Base-by-base conservation (phyloP, 2,113 vertebrate species). In the Chauna torquata region DNA sequence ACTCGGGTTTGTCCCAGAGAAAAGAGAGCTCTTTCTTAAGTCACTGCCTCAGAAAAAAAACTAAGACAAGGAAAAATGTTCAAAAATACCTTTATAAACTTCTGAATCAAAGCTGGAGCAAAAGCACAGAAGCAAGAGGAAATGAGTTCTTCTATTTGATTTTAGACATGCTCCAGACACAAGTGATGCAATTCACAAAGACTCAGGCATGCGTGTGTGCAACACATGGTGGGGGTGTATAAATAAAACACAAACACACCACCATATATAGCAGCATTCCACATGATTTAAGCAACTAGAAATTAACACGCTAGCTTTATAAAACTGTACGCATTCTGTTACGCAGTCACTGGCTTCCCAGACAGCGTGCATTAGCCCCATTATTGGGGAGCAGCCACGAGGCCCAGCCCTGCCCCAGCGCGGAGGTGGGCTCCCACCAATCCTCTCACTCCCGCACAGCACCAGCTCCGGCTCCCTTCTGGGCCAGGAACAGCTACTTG, bases 351-450 rank as follows among this genome's bases (percentile, higher is more conserved):
- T 28, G n/a, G 57, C 47, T 71, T 12, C 28, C 40, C 32, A 44
- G 11, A 25, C 1, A 0, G 45, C 0, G 1, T 2, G 19, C 44
- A 13, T 16, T 15, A 74, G 32, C 47, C 64, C 64, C 24, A 30
- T n/a, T 40, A 32, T 40, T 50, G 65, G 59, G 42, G 55, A 62
- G 54, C 27, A 55, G 36, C 7, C 12, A 6, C 38, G 28, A 19
- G n/a, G 44, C 32, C 50, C 70, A 64, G 42, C 32, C 32, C 55
- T 27, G 0, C 42, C 27, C 50, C 38, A 8, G 23, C 1, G 1
- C 1, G 1, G 24, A 19, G 64, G n/a, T 1, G 0, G 42, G 50
- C 40, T 42, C 25, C 45, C 62, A 23, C 38, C 38, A 14, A 12
- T 28, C 12, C 69, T 57, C 54, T 15, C 1, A 0, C 42, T 58